Percentiles rank a stretch among this genome's conserved stretches.
These are phyloP conservation scores for Zygothrica quintamaculata DNA, from an alignment of 2,888 invertebrate species.

Conservation along the genomic window DNA sequence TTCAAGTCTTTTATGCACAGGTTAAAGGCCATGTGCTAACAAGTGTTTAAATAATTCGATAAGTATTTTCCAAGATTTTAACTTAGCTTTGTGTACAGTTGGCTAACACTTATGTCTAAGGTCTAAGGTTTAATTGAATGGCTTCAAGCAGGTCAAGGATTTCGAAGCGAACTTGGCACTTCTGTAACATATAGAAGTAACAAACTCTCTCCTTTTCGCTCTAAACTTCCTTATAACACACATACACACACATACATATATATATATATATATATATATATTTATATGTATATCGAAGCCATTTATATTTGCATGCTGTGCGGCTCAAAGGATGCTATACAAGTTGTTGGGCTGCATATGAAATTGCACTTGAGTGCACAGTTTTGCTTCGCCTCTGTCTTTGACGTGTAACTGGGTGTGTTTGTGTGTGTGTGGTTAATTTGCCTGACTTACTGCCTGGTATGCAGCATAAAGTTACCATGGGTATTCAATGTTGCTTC, in stretches of 20 bases:
- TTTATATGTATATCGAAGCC: too few relatives aligned
- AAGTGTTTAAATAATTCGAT: too few relatives aligned
- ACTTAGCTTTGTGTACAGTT: not conserved
- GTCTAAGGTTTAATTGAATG: conserved; percentile 4
- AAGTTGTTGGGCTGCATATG: conserved; percentile 32
- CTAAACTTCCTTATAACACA: conserved; percentile 8
- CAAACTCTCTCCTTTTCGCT: conserved; percentile 3
- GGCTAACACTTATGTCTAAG: too few relatives aligned
- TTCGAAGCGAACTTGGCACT: conserved; percentile 56
- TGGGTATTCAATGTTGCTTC: conserved; percentile 1
- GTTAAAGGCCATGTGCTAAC: too few relatives aligned
- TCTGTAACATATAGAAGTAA: conserved; percentile 10
- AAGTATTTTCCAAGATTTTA: too few relatives aligned
- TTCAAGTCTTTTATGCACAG: too few relatives aligned
- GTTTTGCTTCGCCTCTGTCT: conserved; percentile 34
- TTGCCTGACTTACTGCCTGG: too few relatives aligned
- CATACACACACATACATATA: conserved; percentile 6
- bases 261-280: too few relatives aligned
- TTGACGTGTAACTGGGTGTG: conserved; percentile 19
- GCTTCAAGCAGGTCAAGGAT: conserved; percentile 64
- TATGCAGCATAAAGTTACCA: too few relatives aligned
- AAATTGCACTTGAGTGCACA: conserved; percentile 58
- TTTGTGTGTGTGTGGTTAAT: not conserved
- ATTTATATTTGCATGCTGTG: conserved; percentile 3
- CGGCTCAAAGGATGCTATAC: conserved; percentile 30